Percentiles rank a stretch among this genome's conserved stretches.
Evolutionary conservation across 2,888 invertebrate species (phyloP).

Genomic region (Acleris literana): DNA sequence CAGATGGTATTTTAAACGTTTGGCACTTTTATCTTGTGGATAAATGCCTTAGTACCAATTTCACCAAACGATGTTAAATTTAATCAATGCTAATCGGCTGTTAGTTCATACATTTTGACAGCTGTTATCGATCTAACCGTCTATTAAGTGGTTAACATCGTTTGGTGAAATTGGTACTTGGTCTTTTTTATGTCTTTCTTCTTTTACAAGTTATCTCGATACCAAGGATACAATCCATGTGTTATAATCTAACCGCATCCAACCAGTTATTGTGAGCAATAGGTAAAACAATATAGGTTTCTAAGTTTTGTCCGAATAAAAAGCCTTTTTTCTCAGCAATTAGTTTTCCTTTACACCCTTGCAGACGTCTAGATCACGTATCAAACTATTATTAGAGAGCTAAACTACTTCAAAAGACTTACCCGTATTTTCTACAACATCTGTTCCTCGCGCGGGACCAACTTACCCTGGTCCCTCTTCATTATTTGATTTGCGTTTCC

Average conservation of each 20-base stretch:
- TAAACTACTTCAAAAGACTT: conserved; percentile 69
- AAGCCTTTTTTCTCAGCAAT: conserved; percentile 15
- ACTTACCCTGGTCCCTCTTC: conserved; percentile 45
- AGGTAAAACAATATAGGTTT: not conserved
- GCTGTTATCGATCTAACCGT: too few species aligned
- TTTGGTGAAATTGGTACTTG: too few species aligned
- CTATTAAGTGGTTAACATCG: too few species aligned
- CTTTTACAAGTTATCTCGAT: too few species aligned
- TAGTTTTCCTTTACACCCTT: conserved; percentile 36
- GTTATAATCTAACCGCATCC: not conserved
- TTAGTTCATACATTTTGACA: too few species aligned
- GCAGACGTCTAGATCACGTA: conserved; percentile 52
- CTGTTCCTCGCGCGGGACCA: conserved; percentile 58
- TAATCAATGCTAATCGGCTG: too few species aligned
- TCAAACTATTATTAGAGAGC: conserved; percentile 62
- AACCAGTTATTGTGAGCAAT: not conserved
- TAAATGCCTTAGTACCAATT: too few species aligned
- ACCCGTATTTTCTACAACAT: conserved; percentile 56
- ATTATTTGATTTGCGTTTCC: conserved; percentile 39
- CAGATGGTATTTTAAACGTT: too few species aligned
- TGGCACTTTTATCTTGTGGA: too few species aligned
- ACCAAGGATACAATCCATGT: too few species aligned
- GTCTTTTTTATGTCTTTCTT: too few species aligned
- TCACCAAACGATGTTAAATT: too few species aligned
- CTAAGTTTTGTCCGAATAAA: conserved; percentile 5